Conservation (phyloP, 2,797 vertebrate species). For the Lacerta agilis region DNA sequence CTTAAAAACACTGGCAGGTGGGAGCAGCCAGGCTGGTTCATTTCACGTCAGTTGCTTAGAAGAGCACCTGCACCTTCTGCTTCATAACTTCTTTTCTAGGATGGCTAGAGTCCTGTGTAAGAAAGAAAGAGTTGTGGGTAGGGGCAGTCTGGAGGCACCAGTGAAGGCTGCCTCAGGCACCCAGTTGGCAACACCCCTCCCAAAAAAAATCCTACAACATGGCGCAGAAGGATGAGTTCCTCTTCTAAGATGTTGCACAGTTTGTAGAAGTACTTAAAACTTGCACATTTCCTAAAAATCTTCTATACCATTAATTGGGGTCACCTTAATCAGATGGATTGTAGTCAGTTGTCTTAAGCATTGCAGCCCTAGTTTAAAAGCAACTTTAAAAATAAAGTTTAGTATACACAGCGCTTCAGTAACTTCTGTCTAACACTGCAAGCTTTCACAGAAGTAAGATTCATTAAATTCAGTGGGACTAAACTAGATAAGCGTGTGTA, state of each 20-base stretch:
- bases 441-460: neutral
- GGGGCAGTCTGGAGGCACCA: no score
- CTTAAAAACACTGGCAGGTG: no score
- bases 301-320: neutral
- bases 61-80: no score
- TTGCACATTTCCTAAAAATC: neutral
- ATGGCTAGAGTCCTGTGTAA: no score
- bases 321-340: neutral
- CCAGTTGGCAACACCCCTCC: neutral
- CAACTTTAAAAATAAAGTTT: constrained; percentile 63
- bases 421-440: neutral
- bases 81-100: no score
- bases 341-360: neutral
- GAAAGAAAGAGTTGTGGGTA: no score
- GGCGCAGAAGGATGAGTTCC: neutral
- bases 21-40: no score
- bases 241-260: neutral
- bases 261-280: neutral
- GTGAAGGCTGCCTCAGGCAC: no score
- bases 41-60: no score
- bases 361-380: constrained; percentile 26
- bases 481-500: neutral
- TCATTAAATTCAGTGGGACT: neutral
- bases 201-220: neutral
- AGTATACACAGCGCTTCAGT: neutral